A percentile compares a stretch with the other conserved stretches of the same genome.
These are phyloP conservation scores for Microcebus tavaratra DNA, from an alignment of 2,113 vertebrate genomes.

Conservation along the genomic window DNA sequence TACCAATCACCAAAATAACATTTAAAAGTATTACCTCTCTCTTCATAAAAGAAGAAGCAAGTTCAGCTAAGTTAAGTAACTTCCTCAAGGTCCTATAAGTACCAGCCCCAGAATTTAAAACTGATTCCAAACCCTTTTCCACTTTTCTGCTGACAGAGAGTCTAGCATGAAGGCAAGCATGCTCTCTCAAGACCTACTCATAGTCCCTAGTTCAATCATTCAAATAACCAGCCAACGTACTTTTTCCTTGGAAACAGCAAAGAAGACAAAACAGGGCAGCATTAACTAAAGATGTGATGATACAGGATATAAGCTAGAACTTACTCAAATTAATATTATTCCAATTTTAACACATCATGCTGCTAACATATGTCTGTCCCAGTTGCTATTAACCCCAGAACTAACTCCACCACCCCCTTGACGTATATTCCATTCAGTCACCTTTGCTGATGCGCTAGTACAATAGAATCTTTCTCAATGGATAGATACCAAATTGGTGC, in stretches of 20 bases:
- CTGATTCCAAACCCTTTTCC: background rate
- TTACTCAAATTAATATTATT: background rate
- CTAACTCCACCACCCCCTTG: background rate
- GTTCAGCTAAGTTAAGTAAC: background rate
- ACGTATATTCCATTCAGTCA: background rate
- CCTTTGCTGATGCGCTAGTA: background rate
- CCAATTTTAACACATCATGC: background rate
- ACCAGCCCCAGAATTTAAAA: background rate
- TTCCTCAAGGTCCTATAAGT: background rate
- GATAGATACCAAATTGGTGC: background rate
- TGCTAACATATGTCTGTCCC: background rate
- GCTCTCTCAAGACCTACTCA: background rate
- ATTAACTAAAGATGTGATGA: background rate
- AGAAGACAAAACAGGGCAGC: background rate
- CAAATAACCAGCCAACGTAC: no score
- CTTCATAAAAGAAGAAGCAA: background rate
- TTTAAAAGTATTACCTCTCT: background rate
- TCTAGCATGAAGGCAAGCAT: background rate
- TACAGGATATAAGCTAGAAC: background rate
- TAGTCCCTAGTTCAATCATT: background rate
- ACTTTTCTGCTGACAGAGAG: background rate
- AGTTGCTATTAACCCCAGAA: background rate
- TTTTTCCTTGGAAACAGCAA: background rate
- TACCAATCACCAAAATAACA: background rate
- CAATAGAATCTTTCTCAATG: background rate